Evolutionary conservation across 2,113 vertebrate species (phyloP), one percentile per base, ranked within the genome.

Genomic region (Rhynchomys soricoides): DNA sequence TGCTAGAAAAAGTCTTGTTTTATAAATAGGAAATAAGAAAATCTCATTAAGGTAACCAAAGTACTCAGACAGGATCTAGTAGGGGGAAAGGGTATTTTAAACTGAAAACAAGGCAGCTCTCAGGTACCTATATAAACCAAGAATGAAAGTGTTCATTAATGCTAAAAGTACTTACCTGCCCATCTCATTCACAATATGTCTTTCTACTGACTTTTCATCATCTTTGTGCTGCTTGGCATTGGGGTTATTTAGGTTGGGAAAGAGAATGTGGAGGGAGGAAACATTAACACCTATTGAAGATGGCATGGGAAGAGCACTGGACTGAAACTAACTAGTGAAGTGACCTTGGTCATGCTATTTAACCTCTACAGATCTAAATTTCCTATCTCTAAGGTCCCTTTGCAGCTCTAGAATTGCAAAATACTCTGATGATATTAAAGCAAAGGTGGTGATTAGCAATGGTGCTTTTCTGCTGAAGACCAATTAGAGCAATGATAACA

Each of bases 1-100:
- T 91, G 94, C 87, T 94, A 85, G 78, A 97, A 96, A 55, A 94
- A 87, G 90, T 95, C 92, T 97, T 85, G 70, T 95, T 96, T 94
- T 92, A 96, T 93, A 97, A 93, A 95, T 93, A 94, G 50, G 68
- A 96, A 82, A 89, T 92, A 95, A 97, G 89, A 89, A 95, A 94
- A 96, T 87, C 43, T 94, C 82, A 97, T 94, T 95, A 94, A 97
- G 96, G 96, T 91, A 94, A 70, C 31, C 62, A 90, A 94, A 96
- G 87, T 62, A 93, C 73, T 96, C 90, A 95, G 59, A 93, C 66
- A 97, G 52, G 73, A 89, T 50, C 34, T 96, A 90, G 91, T 93
- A 34, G 34, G 34, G 66, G 70, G 68, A 92, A 95, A 93, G 45
- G 73, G 13, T 87, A 94, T 97, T 97, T 96, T 89, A 89, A 92